Evolutionary conservation across 2,888 invertebrate genomes (phyloP).

Genomic region (Epinotia ramella): DNA sequence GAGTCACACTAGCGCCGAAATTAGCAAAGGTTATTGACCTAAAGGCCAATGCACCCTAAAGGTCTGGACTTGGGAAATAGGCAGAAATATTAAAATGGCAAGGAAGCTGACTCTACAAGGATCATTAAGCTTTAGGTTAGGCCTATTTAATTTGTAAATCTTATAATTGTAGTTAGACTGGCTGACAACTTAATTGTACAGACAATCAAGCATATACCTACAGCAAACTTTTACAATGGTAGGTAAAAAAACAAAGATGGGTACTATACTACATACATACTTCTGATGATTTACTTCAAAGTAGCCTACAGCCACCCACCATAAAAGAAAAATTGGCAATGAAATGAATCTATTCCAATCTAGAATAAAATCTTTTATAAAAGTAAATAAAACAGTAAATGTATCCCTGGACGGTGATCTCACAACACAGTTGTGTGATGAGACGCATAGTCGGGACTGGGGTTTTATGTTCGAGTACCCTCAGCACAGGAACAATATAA

Average conservation of each 20-base stretch:
- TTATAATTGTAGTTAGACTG: not conserved
- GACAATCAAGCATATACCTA: not conserved
- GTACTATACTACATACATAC: no score
- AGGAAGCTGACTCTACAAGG: not conserved
- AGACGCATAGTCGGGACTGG: conserved; percentile 82
- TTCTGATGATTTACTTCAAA: no score
- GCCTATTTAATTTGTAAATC: not conserved
- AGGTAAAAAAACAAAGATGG: no score
- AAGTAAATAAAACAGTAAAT: conserved; percentile 46
- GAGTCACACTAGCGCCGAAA: conserved; percentile 59
- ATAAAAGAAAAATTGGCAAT: no score
- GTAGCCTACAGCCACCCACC: no score
- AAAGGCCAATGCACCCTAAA: conserved; percentile 61
- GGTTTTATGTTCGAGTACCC: conserved; percentile 78
- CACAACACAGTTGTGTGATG: conserved; percentile 68
- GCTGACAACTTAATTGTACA: not conserved
- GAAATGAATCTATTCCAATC: no score
- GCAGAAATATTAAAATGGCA: not conserved
- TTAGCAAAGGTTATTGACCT: conserved; percentile 63
- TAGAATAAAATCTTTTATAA: no score
- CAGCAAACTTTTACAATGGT: no score
- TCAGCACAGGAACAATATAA: conserved; percentile 76
- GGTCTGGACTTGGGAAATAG: conserved; percentile 19
- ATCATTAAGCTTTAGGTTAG: not conserved
- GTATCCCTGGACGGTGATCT: conserved; percentile 81